Conservation (phyloP, 1,140 invertebrate genomes). For the Lasaia peninsularis region DNA sequence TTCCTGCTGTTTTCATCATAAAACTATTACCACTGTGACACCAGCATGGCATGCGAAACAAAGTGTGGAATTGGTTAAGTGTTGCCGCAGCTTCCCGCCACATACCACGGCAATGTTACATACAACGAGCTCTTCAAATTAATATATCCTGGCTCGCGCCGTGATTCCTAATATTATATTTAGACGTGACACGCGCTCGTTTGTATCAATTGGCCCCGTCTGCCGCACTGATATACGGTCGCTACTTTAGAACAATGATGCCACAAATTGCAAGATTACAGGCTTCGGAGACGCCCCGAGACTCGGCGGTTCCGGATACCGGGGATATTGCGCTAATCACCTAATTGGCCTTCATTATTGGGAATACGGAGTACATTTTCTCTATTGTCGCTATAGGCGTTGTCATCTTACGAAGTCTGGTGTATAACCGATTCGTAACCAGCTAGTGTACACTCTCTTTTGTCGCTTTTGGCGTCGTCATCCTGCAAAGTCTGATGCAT, state of each 20-base stretch:
- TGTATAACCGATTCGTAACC: too few relatives aligned
- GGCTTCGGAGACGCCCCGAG: conserved; percentile 47
- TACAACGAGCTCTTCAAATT: conserved; percentile 66
- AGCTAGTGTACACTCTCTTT: too few relatives aligned
- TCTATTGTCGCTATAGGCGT: neutral
- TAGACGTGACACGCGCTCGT: conserved; percentile 75
- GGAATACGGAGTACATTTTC: too few relatives aligned
- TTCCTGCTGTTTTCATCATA: neutral
- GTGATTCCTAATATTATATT: conserved; percentile 78
- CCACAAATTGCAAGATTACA: conserved; percentile 71
- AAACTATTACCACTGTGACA: neutral
- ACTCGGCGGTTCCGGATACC: conserved; percentile 29
- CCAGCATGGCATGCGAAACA: neutral
- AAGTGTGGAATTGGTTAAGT: neutral
- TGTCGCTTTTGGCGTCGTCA: too few relatives aligned
- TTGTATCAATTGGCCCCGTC: conserved; percentile 75
- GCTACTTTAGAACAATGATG: conserved; percentile 76
- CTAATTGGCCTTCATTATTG: too few relatives aligned
- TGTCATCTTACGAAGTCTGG: too few relatives aligned
- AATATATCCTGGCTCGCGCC: conserved; percentile 76
- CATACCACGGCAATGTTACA: conserved; percentile 44
- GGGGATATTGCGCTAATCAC: conserved; percentile 2
- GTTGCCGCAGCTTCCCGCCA: conserved; percentile 26
- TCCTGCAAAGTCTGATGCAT: too few relatives aligned
- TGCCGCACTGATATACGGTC: conserved; percentile 70